Percentiles rank a stretch among this genome's conserved stretches.
Conservation (phyloP, 2,888 invertebrate species). For the Dichetophora obliterata region DNA sequence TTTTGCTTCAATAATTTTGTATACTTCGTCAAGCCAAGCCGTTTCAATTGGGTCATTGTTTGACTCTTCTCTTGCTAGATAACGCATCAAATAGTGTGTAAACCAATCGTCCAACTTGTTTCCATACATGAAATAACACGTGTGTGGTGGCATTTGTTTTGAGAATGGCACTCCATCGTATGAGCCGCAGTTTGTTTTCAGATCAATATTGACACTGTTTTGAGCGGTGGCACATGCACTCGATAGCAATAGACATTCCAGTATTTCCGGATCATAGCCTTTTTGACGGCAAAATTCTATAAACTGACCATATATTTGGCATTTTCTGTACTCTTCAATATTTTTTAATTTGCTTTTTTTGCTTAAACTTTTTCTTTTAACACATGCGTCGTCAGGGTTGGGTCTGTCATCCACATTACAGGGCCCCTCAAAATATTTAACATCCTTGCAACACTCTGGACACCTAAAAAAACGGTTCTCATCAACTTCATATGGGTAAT, state of each 20-base stretch:
- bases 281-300: neutral
- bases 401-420: neutral
- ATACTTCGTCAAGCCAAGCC: slow-evolving; percentile 8
- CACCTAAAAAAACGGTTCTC: no score
- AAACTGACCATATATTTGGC: neutral
- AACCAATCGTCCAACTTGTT: neutral
- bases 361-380: neutral
- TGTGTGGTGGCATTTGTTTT: neutral
- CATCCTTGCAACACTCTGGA: neutral
- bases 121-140: neutral
- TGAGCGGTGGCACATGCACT: neutral
- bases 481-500: no score
- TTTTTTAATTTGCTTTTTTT: neutral
- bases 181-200: no score
- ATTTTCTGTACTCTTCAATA: neutral
- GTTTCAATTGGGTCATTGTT: neutral
- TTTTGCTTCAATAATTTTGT: slow-evolving; percentile 8
- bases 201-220: neutral
- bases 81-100: slow-evolving; percentile 1
- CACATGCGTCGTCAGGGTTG: neutral
- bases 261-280: neutral
- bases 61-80: neutral
- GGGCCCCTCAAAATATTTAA: neutral
- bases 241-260: neutral
- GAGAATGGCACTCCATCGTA: neutral